Evolutionary conservation across 1,140 invertebrate species (phyloP).

Genomic region (Drosophila sproati): DNA sequence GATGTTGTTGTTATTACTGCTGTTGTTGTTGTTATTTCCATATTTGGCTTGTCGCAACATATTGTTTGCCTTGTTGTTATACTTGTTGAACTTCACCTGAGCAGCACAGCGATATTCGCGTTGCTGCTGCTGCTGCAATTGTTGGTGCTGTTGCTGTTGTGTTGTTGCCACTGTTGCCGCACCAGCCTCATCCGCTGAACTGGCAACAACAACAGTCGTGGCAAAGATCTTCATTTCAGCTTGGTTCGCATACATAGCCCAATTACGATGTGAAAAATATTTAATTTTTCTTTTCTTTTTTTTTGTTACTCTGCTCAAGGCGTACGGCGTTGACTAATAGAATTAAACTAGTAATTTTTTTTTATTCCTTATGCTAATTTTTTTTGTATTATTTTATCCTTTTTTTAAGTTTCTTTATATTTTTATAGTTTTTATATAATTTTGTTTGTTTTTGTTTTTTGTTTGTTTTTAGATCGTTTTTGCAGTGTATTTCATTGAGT

Average conservation of each 20-base stretch:
- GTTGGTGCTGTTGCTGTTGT: constrained; percentile 37
- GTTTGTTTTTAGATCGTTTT: constrained; percentile 22
- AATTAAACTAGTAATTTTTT: constrained; percentile 34
- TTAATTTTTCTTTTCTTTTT: not conserved
- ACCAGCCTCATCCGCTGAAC: constrained; percentile 9
- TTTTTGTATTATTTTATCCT: constrained; percentile 34
- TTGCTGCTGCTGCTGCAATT: constrained; percentile 44
- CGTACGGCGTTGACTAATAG: constrained; percentile 9
- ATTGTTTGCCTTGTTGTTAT: constrained; percentile 58
- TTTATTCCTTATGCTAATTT: constrained; percentile 14
- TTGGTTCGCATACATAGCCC: constrained; percentile 60
- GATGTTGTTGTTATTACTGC: constrained; percentile 29
- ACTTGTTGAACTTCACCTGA: constrained; percentile 62
- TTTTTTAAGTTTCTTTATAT: constrained; percentile 38
- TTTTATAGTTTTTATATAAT: constrained; percentile 41
- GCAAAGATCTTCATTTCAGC: constrained; percentile 65
- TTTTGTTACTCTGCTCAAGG: constrained; percentile 35
- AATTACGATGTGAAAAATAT: not conserved
- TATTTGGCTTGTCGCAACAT: constrained; percentile 56
- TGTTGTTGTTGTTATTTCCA: constrained; percentile 31
- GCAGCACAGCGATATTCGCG: constrained; percentile 39
- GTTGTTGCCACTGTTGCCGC: constrained; percentile 39
- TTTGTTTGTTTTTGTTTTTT: constrained; percentile 16
- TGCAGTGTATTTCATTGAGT: constrained; percentile 31
- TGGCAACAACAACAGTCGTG: constrained; percentile 48